Evolutionary conservation across 2,888 invertebrate species (phyloP), one percentile per base, ranked within the genome.

Genomic region (Spisula solida): DNA sequence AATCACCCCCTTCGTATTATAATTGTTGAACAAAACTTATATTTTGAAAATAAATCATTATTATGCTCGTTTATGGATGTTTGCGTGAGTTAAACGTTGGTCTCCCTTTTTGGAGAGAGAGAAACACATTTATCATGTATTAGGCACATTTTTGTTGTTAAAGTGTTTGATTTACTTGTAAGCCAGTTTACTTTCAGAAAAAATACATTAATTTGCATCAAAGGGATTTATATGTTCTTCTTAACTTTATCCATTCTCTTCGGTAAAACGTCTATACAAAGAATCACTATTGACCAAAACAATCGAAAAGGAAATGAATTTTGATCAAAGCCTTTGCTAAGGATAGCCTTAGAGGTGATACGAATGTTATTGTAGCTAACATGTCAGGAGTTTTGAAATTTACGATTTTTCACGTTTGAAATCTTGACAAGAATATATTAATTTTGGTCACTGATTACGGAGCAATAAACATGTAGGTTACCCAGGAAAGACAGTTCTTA

Each of bases 371-470:
- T 34, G 34, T 18, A 75, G n/a, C 75, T 5, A 75, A 80, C 55
- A 85, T 80, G 82, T 82, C 86, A 86, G 56, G 51, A 56, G 47
- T 51, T 48, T 75, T 86, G 78, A 88, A 90, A 90, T 88, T 90
- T 90, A 90, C 90, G 90, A 90, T 83, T 51, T 81, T 56, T 86
- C 80, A 85, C 85, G 51, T 87, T 82, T 70, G 84, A 79, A 88
- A 75, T 84, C 75, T 83, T 91, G 92, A 92, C 92, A 91, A 82
- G 84, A 90, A 90, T 87, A 88, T 91, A 92, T 91, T 91, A 92
- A 90, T 92, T 90, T 88, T 84, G 82, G 86, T 56, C 89, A 84
- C 86, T 88, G 88, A 83, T 87, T 82, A 86, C 70, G 56, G 78
- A 83, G 81, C 85, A 85, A 87, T 90, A 88, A 90, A 90, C 80